Evolutionary conservation across 2,797 vertebrate genomes (phyloP), one percentile per base, ranked within the genome.

Genomic region (Ciconia nigra): DNA sequence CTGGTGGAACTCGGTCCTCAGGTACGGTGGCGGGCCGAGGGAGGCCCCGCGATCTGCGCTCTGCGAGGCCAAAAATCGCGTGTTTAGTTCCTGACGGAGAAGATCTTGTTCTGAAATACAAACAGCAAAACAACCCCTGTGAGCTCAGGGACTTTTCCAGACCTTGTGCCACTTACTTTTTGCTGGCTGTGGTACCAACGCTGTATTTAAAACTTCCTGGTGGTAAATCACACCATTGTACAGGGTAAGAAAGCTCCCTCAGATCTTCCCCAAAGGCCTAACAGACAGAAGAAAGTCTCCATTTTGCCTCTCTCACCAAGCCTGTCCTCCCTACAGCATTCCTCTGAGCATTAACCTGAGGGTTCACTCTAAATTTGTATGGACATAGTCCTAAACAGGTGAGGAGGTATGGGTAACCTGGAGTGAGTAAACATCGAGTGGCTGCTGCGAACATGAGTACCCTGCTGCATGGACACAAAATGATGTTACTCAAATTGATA

Each of bases 1-100:
- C 97, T 99, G 99, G 98, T 99, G 99, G 98, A 99, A 99, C 98
- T 99, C 99, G 1, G 99, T 99, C 97, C 99, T 99, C 98, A 99
- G 98, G 99, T 99, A 99, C 12, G 99, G 99, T 0, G 99, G 99
- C 0, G 99, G 99, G 79, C 99, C 99, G 94, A 99, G 97, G 10
- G 99, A 99, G 70, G 99, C 99, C 28, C 99, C 99, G 4, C 99
- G 99, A 97, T 99, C 99, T 1, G 99, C 99, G 29, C 98, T 99
- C 98, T 99, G 99, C 13, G 99, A 99, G 90, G 99, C 99, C 98
- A 99, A 94, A 95, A 99, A 99, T 46, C 99, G 99, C 0, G 99
- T 99, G 98, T 99, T 99, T 95, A 99, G 98, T 96, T 99, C 99
- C 98, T 99, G 99, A 20, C 99, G 99, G 89, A 99, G 98, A 94